Evolutionary conservation across 2,113 vertebrate species (phyloP).

Genomic region (Apteryx owenii): DNA sequence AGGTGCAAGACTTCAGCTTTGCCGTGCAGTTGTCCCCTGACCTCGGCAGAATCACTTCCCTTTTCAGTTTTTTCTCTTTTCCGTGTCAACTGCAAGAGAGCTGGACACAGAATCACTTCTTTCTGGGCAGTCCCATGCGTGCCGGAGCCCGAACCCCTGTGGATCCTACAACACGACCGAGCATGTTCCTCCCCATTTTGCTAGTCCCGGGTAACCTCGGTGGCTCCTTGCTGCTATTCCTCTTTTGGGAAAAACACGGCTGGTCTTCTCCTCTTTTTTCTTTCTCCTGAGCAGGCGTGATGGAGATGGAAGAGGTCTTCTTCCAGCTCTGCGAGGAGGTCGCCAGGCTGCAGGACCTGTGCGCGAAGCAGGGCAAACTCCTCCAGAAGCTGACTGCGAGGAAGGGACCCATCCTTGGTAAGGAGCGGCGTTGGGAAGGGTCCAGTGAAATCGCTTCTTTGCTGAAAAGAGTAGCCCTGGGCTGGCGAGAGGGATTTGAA

Average conservation of each 20-base stretch:
- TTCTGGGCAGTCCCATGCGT: fast-evolving
- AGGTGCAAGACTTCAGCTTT: neutral
- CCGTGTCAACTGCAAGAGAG: neutral
- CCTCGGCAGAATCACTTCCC: neutral
- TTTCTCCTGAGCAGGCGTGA: neutral
- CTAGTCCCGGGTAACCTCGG: neutral
- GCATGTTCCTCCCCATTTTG: neutral
- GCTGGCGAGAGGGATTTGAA: no score
- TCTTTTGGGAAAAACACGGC: fast-evolving
- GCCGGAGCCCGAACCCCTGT: neutral
- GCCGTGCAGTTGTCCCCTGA: neutral
- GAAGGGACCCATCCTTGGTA: neutral
- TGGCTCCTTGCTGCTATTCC: neutral
- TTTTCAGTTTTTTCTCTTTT: neutral
- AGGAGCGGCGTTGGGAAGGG: neutral
- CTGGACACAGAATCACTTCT: neutral
- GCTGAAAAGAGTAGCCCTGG: neutral
- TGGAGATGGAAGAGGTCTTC: constrained; percentile 80
- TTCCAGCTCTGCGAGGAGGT: constrained; percentile 80
- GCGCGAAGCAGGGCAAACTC: constrained; percentile 80
- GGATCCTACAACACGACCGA: neutral
- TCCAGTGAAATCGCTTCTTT: fast-evolving
- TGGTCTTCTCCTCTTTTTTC: fast-evolving
- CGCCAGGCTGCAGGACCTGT: constrained; percentile 77
- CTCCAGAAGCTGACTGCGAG: constrained; percentile 72